Percentiles rank a stretch among this genome's conserved stretches.
Evolutionary conservation across 2,797 vertebrate genomes (phyloP).

Genomic region (Clamator glandarius): DNA sequence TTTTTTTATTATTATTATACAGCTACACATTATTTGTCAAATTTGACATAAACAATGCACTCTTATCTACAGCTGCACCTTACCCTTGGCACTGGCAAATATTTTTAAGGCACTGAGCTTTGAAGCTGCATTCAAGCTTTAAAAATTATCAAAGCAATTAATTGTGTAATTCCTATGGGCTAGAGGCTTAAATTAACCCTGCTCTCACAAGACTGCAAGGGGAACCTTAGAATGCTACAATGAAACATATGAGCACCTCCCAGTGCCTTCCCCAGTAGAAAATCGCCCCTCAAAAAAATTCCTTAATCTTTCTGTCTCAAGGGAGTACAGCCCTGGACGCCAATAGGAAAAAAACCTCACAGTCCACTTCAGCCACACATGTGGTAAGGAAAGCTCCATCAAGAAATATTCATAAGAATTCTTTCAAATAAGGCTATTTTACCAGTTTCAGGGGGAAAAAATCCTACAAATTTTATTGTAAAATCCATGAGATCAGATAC

Average conservation of each 20-base stretch:
- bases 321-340: not conserved
- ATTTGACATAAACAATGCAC: not conserved
- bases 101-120: not conserved
- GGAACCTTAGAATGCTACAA: not conserved
- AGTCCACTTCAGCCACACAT: not conserved
- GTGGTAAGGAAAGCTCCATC: not conserved
- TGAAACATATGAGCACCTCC: not conserved
- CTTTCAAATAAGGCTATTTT: not conserved
- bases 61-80: not conserved
- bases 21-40: not conserved
- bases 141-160: constrained; percentile 5
- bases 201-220: not conserved
- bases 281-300: not conserved
- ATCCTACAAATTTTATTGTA: not conserved
- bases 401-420: not conserved
- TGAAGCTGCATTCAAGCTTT: not conserved
- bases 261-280: not conserved
- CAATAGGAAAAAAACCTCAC: not conserved
- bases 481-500: not conserved
- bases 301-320: not conserved
- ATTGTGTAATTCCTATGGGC: not conserved
- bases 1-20: not conserved
- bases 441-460: not conserved
- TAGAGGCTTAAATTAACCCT: not conserved
- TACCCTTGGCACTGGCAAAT: not conserved